Evolutionary conservation across 2,113 vertebrate genomes (phyloP), one percentile per base, ranked within the genome.

Genomic region (Chamaea fasciata): DNA sequence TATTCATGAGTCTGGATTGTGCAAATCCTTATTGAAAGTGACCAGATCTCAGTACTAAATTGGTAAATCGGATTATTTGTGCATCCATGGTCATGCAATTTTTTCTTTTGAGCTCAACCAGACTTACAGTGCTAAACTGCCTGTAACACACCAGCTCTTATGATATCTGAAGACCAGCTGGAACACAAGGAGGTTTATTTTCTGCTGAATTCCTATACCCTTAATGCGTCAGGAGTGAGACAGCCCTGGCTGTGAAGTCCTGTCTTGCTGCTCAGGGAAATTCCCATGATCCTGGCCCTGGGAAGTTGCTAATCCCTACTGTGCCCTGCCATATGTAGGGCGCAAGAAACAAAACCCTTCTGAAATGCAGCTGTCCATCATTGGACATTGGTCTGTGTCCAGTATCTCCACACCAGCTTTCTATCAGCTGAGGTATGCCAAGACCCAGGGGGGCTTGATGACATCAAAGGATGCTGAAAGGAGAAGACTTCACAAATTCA

Each of bases 361-460:
- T 2, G 7, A 42, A 49, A 91, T 27, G 18, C 28, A 68, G 13
- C 19, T 75, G 11, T 62, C 28, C 4, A 4, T 64, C 26, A 42
- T 2, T 0, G 2, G 11, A 9, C 11, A 39, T 2, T 0, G 2
- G 11, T 11, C 11, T 1, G 0, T 35, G 10, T 10, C 46, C 59
- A 77, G 10, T 23, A 60, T 10, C 17, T 64, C 26, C 74, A 64
- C 13, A 35, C 2, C 26, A 56, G 41, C 10, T 56, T 69, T 81
- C 50, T 52, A 27, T 50, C 15, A 74, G 21, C 28, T 82, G 65
- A 68, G 33, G 11, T 41, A 22, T 31, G 23, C 21, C 2, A 7
- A 75, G 15, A 46, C 7, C 4, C 30, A 30, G 0, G 23, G 65
- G 21, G 65, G 13, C 13, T 53, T 8, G 11, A 8, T 9, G 16